These are phyloP conservation scores for Trypoxylus dichotomus DNA, from an alignment of 1,140 invertebrate genomes.

Conservation along the genomic window DNA sequence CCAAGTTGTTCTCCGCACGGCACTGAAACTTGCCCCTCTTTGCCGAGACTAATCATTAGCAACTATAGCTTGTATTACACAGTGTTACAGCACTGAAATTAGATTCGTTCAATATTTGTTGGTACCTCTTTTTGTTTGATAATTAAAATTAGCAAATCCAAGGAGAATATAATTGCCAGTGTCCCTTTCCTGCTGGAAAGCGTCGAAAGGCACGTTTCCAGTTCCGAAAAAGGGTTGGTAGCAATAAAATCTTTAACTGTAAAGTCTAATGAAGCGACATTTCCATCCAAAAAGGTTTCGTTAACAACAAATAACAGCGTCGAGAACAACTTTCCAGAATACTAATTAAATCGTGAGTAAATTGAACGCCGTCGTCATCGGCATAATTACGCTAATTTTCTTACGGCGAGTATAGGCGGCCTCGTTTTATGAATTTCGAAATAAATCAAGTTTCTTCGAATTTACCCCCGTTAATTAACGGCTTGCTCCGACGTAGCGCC, in stretches of 20 bases:
- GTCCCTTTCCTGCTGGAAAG: background rate
- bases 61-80: background rate
- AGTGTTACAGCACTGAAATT: background rate
- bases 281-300: background rate
- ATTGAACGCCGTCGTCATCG: background rate
- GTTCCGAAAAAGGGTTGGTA: background rate
- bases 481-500: background rate
- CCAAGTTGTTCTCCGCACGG: too few relatives aligned
- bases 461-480: background rate
- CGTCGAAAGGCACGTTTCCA: background rate
- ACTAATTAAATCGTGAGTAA: conserved; percentile 1
- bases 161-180: background rate
- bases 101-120: background rate
- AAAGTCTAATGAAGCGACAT: conserved; percentile 4
- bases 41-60: too few relatives aligned
- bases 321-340: background rate
- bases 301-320: conserved; percentile 5
- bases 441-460: background rate
- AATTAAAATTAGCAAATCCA: background rate
- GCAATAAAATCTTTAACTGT: background rate
- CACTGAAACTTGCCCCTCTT: too few relatives aligned
- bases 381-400: conserved; percentile 9
- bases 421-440: background rate
- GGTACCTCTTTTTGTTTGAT: background rate
- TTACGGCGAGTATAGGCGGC: background rate